phyloP scores from a whole-genome alignment of 2,113 vertebrate genomes.

The Gymnarchus niloticus region DNA sequence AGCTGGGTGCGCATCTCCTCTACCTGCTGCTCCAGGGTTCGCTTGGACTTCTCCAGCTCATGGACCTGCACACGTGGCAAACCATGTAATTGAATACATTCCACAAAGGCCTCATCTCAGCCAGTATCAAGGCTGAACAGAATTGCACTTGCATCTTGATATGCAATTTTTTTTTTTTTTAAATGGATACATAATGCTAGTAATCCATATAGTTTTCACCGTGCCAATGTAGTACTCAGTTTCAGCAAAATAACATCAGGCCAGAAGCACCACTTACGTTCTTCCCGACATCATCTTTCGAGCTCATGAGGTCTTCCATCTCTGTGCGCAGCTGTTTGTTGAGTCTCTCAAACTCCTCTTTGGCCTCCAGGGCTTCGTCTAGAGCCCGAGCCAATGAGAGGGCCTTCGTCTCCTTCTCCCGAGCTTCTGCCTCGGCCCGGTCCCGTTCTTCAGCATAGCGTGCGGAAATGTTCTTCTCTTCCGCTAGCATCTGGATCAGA shows the following conservation, averaged over 20 bases:
- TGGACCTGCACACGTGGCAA: slow-evolving; percentile 67
- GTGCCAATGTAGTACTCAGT: background rate
- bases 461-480: slow-evolving; percentile 89
- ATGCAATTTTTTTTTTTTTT: background rate
- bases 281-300: slow-evolving; percentile 95
- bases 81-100: background rate
- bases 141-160: background rate
- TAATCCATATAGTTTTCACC: background rate
- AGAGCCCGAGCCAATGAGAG: slow-evolving; percentile 81
- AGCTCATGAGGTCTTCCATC: slow-evolving; percentile 97
- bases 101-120: background rate
- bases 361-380: slow-evolving; percentile 88
- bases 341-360: slow-evolving; percentile 88
- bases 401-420: slow-evolving; percentile 95
- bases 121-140: background rate
- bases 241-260: background rate
- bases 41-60: slow-evolving; percentile 94
- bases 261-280: slow-evolving; percentile 66
- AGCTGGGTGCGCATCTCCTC: slow-evolving; percentile 96
- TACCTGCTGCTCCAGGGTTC: slow-evolving; percentile 90
- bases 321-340: slow-evolving; percentile 92
- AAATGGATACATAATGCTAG: background rate
- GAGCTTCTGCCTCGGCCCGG: slow-evolving; percentile 85
- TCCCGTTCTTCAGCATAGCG: slow-evolving; percentile 89
- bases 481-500: slow-evolving; percentile 77